phyloP scores from a whole-genome alignment of 2,797 vertebrate genomes.

The Erpetoichthys calabaricus region DNA sequence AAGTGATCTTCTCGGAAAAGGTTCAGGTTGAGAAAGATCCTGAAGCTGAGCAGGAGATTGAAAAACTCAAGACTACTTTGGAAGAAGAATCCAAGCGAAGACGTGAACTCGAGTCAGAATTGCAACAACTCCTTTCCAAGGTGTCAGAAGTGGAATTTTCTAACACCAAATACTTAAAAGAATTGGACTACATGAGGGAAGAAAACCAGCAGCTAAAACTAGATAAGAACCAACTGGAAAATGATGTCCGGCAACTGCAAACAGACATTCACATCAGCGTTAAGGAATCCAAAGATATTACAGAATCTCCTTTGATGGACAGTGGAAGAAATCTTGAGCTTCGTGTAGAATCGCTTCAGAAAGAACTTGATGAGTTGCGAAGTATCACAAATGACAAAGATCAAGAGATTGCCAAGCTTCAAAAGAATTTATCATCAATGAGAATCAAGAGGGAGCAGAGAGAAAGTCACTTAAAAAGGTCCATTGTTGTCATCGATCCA shows the following conservation, averaged over 20 bases:
- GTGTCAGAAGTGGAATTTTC: constrained; percentile 79
- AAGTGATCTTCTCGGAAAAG: constrained; percentile 84
- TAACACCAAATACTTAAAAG: constrained; percentile 83
- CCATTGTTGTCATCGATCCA: constrained; percentile 90
- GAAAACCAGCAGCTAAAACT: constrained; percentile 76
- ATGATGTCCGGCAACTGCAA: constrained; percentile 74
- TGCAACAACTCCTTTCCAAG: constrained; percentile 52
- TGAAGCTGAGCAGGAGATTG: constrained; percentile 76
- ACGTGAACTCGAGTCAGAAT: constrained; percentile 67
- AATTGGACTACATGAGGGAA: constrained; percentile 75
- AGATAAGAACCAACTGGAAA: constrained; percentile 78
- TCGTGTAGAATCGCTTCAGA: constrained; percentile 68
- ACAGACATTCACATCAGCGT: constrained; percentile 80
- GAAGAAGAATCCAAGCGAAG: constrained; percentile 72
- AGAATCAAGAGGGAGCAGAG: constrained; percentile 82
- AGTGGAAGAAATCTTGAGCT: constrained; percentile 64
- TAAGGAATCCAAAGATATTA: constrained; percentile 70
- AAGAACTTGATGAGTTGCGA: constrained; percentile 69
- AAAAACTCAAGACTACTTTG: constrained; percentile 64
- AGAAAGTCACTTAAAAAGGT: constrained; percentile 83
- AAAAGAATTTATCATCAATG: constrained; percentile 65
- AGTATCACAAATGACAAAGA: constrained; percentile 71
- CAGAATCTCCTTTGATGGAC: constrained; percentile 49
- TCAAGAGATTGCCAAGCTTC: constrained; percentile 69
- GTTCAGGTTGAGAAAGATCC: constrained; percentile 83